Evolutionary conservation across 2,888 invertebrate genomes (phyloP), one percentile per base, ranked within the genome.

Genomic region (Eristalis intricaria): DNA sequence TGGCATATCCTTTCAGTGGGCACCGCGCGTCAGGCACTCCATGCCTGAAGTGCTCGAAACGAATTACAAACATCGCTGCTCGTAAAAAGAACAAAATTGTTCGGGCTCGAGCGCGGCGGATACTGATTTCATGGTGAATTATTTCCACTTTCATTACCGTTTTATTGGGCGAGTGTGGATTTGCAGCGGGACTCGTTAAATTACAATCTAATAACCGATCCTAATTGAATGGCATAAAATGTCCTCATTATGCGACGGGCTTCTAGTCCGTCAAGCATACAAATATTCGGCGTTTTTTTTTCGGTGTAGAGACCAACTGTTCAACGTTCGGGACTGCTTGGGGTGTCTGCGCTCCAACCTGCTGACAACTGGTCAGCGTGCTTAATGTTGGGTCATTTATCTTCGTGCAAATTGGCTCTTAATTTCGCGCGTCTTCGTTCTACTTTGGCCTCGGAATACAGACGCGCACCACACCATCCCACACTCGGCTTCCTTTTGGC

Each of bases 331-430:
- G 68, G 32, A 40, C n/a, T 43, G 50, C 50, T 50, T 19, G 19
- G 19, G 50, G 50, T 50, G 50, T 50, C 50, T 50, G 50, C 69
- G 22, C 61, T 76, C 79, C 83, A 87, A 87, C 87, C 87, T 87
- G 87, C 87, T 87, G 87, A 87, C 87, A 87, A 87, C 87, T 87
- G 87, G 75, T 73, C 80, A 84, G 87, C 84, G 76, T 87, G 79
- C 84, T 84, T 87, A 87, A 87, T 84, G 87, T 87, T 64, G 64
- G 79, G 87, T 79, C 87, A 87, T 87, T 84, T 87, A 84, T 87
- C 87, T 87, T 87, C 87, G 84, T 80, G 84, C 84, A 87, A 87
- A 87, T 87, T 87, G 87, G 87, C 87, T 87, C 84, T 87, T 87
- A 87, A 87, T 87, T 87, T 87, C 68, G 87, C 79, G 79, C 87